A percentile compares a stretch with the other conserved stretches of the same genome.
Evolutionary conservation across 2,113 vertebrate genomes (phyloP).

Genomic region (Pitta sordida): DNA sequence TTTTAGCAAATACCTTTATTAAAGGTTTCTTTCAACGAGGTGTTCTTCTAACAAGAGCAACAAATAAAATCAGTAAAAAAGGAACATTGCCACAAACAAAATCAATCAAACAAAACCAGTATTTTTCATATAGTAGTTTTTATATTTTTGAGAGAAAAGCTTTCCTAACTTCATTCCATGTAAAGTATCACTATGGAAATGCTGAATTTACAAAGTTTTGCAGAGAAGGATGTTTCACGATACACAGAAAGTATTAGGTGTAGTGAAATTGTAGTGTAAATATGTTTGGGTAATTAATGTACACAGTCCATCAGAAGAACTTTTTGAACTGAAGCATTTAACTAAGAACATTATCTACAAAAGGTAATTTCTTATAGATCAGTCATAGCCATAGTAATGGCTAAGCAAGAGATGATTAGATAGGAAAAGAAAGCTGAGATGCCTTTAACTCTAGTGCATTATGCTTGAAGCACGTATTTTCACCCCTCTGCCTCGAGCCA

Average conservation of each 20-base stretch:
- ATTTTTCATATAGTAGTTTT: too few species aligned
- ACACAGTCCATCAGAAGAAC: not conserved
- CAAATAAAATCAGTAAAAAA: not conserved
- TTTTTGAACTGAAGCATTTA: not conserved
- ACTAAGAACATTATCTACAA: not conserved
- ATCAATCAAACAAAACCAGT: not conserved
- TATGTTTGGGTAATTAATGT: not conserved
- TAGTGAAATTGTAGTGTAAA: not conserved
- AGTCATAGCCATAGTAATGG: not conserved
- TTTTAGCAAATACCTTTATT: not conserved
- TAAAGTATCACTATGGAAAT: not conserved
- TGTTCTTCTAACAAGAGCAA: not conserved
- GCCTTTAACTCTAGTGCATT: not conserved
- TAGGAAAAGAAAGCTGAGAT: not conserved
- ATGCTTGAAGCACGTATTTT: not conserved
- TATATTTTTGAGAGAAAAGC: not conserved
- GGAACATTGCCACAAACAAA: not conserved
- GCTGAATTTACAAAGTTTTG: not conserved
- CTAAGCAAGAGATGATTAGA: not conserved
- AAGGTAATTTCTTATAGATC: not conserved
- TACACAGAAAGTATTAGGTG: not conserved
- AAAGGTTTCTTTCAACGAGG: not conserved
- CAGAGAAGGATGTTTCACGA: not conserved
- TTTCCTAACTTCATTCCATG: not conserved
- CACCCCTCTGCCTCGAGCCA: accelerated